These are phyloP conservation scores for Neofelis nebulosa DNA, from an alignment of 2,113 vertebrate species.

Conservation along the genomic window DNA sequence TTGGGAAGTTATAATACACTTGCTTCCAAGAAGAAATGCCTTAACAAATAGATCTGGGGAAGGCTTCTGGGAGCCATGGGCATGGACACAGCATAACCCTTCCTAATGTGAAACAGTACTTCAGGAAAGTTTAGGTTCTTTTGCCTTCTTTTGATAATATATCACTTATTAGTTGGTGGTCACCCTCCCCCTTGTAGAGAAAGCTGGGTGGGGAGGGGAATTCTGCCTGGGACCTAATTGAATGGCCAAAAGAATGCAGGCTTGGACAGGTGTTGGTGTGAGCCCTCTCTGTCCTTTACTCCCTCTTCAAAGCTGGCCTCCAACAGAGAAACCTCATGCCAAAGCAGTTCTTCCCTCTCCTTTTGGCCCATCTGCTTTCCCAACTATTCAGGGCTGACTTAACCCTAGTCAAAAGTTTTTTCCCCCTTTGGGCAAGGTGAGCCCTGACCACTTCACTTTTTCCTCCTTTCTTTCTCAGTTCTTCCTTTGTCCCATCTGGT, in stretches of 20 bases:
- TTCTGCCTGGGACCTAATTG: not conserved
- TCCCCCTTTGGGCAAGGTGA: not conserved
- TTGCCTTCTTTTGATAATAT: not conserved
- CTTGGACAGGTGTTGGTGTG: not conserved
- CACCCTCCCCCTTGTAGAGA: not conserved
- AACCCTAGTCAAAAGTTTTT: not conserved
- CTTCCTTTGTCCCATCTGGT: not conserved
- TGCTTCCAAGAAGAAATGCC: conserved; percentile 7
- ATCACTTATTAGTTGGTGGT: not conserved
- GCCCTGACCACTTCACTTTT: not conserved
- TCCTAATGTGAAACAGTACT: not conserved
- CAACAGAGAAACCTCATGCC: not conserved
- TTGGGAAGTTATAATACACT: not conserved
- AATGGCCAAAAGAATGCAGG: not conserved
- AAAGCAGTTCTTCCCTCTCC: not conserved
- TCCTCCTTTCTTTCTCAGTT: not conserved
- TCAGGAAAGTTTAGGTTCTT: not conserved
- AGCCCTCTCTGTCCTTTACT: not conserved
- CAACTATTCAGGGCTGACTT: not conserved
- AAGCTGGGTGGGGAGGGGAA: not conserved
- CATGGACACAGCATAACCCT: not conserved
- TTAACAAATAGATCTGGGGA: not conserved
- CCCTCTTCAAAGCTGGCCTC: not conserved
- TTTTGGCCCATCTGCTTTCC: not conserved
- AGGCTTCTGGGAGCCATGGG: not conserved